Evolutionary conservation across 2,888 invertebrate genomes (phyloP), one percentile per base, ranked within the genome.

Genomic region (Lithodes maja): DNA sequence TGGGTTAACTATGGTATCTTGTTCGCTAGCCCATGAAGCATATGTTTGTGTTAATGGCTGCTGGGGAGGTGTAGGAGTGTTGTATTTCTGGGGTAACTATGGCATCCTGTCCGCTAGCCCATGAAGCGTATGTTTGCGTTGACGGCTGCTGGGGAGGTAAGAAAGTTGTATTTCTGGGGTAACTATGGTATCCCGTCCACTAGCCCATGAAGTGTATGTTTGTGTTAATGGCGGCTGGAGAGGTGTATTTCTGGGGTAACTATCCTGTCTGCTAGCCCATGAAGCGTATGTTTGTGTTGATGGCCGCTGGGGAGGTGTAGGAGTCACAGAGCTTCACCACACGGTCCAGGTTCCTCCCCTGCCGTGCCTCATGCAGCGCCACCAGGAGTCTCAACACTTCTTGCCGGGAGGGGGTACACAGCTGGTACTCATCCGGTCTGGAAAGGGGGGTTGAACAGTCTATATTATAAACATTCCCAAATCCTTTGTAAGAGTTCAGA

Each of bases 211-310:
- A 0, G 33, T 33, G 33, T 33, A 33, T 33, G 33, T 33, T 33
- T 33, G 33, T 33, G 33, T 33, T 33, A 33, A 33, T 33, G 33
- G 33, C 33, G 33, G 33, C 33, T 9, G 0, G 17, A n/a, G 3
- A 15, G 74, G 74, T 15, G 74, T 74, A n/a, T 3, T 7, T 74
- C 3, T 1, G 74, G 17, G 17, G 15, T 33, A 33, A 33, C 33
- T 33, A 33, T 33, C 33, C 12, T 61, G 61, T 61, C 61, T 61
- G 7, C 61, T 74, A 88, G 1, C 88, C 88, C 7, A 88, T 54
- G 80, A 88, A 88, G 17, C 88, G 50, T 12, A 88, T 88, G 61
- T 88, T 88, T n/a, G 84, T 85, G 68, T 88, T 83, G 54, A 88
- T 17, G 5, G 69, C 74, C 9, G 84, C 88, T 2, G 88, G 84